A percentile compares a stretch with the other conserved stretches of the same genome.
Conservation (phyloP, 2,888 invertebrate genomes). For the Apodemia zela region DNA sequence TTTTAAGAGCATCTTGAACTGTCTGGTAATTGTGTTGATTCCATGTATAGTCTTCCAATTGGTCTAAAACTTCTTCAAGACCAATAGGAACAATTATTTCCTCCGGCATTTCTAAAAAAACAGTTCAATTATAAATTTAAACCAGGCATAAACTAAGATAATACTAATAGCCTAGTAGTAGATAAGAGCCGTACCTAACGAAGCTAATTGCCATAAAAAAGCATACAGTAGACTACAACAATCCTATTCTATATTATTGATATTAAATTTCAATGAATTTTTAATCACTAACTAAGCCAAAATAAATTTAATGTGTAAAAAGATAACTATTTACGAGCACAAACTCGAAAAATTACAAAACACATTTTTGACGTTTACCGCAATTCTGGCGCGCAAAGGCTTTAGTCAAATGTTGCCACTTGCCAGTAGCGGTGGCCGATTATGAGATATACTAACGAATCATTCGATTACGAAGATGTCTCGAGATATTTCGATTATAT, state of each 20-base stretch:
- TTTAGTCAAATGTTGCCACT: background rate
- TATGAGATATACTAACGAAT: too few relatives aligned
- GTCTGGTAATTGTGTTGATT: constrained; percentile 40
- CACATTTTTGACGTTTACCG: constrained; percentile 31
- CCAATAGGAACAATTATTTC: constrained; percentile 32
- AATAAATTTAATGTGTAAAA: background rate
- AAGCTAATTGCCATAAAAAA: background rate
- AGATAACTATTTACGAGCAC: background rate
- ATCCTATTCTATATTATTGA: background rate
- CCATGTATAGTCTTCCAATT: constrained; percentile 42
- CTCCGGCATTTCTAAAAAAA: constrained; percentile 49
- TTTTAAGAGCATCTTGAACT: constrained; percentile 42
- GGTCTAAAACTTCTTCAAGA: constrained; percentile 40
- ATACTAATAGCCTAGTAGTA: background rate
- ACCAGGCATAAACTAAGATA: background rate
- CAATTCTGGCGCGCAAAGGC: constrained; percentile 58
- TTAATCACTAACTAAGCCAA: background rate
- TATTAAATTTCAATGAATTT: background rate
- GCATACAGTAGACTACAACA: background rate
- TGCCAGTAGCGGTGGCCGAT: too few relatives aligned
- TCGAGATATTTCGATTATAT: too few relatives aligned
- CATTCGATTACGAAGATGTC: too few relatives aligned
- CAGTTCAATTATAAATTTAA: constrained; percentile 14
- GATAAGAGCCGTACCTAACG: background rate
- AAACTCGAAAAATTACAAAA: constrained; percentile 6